Evolutionary conservation across 2,113 vertebrate genomes (phyloP).

Genomic region (Rhinolophus sinicus): DNA sequence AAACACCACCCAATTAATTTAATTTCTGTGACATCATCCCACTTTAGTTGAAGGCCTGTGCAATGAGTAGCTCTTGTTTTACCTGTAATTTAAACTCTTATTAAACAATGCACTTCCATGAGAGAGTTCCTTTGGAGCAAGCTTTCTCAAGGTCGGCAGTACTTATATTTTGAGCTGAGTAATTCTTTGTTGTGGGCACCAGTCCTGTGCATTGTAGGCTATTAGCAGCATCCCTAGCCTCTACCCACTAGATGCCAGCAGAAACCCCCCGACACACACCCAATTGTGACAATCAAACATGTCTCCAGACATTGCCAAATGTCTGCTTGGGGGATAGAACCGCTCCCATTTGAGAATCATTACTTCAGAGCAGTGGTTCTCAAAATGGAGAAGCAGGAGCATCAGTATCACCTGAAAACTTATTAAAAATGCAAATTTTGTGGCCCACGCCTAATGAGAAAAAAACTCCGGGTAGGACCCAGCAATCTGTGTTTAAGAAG

Average conservation of each 20-base stretch:
- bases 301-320: not conserved
- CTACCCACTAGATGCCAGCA: not conserved
- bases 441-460: not conserved
- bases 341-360: not conserved
- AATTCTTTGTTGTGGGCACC: not conserved
- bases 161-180: not conserved
- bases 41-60: conserved; percentile 65
- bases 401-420: not conserved
- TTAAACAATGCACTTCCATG: conserved; percentile 59
- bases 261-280: not conserved
- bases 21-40: conserved; percentile 77
- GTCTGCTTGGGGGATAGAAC: not conserved
- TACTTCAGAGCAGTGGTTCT: not conserved
- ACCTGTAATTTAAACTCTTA: conserved; percentile 65
- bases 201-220: not conserved
- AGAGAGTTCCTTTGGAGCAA: not conserved
- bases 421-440: not conserved
- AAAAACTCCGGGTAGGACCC: not conserved
- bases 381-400: not conserved
- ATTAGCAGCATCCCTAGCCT: not conserved
- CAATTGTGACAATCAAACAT: not conserved
- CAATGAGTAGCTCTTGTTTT: conserved; percentile 66
- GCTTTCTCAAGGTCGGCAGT: not conserved
- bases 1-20: conserved; percentile 77
- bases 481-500: not conserved